These are phyloP conservation scores for Acanthoscelides obtectus DNA, from an alignment of 2,888 invertebrate species.

Conservation along the genomic window DNA sequence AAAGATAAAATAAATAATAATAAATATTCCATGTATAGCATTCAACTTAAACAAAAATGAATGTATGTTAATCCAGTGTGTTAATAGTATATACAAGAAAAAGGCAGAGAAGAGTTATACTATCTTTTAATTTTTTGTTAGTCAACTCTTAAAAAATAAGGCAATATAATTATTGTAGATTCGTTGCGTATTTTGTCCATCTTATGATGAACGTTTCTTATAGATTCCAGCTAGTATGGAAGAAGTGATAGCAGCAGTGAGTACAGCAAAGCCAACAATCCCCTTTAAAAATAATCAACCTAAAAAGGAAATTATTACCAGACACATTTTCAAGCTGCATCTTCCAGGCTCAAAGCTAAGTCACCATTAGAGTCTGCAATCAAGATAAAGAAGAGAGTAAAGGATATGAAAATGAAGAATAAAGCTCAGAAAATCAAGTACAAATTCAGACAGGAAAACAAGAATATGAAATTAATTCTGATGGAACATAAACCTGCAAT, in stretches of 20 bases:
- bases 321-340: neutral
- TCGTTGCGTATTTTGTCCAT: too few relatives aligned
- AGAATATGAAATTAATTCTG: slow-evolving; percentile 15
- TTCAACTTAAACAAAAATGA: too few relatives aligned
- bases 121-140: too few relatives aligned
- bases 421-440: neutral
- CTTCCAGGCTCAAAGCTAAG: neutral
- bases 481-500: slow-evolving; percentile 12
- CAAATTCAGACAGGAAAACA: slow-evolving; percentile 6
- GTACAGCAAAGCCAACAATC: slow-evolving; percentile 53
- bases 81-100: too few relatives aligned
- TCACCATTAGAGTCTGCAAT: neutral
- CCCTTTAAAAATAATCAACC: slow-evolving; percentile 35
- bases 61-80: too few relatives aligned
- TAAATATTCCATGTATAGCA: too few relatives aligned
- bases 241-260: slow-evolving; percentile 52
- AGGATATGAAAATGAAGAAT: neutral
- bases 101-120: too few relatives aligned
- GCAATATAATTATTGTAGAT: neutral
- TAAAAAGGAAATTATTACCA: slow-evolving; percentile 34
- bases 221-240: slow-evolving; percentile 54
- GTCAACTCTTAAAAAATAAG: too few relatives aligned
- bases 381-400: too few relatives aligned
- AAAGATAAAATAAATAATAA: too few relatives aligned
- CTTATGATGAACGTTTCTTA: slow-evolving; percentile 12